Percentiles rank a stretch among this genome's conserved stretches.
phyloP scores from a whole-genome alignment of 2,797 vertebrate genomes.

The Alcedo atthis region DNA sequence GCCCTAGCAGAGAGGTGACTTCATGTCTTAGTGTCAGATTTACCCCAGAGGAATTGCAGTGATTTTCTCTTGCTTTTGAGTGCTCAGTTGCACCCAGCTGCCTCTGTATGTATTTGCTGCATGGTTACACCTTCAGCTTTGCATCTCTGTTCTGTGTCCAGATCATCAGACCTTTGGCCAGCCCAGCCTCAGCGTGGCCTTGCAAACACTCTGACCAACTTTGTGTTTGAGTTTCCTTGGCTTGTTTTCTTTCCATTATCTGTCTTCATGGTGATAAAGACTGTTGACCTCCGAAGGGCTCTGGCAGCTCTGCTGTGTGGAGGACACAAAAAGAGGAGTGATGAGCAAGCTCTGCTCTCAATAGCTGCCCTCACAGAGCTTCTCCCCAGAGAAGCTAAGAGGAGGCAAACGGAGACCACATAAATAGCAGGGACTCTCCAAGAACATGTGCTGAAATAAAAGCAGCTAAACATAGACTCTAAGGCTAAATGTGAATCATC shows the following conservation, averaged over 20 bases:
- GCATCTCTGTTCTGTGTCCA: not conserved
- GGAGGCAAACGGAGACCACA: not conserved
- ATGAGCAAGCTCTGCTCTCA: not conserved
- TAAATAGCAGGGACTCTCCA: slow-evolving; percentile 24
- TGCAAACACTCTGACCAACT: not conserved
- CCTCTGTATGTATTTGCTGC: not conserved
- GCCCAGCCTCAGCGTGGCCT: not conserved
- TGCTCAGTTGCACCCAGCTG: not conserved
- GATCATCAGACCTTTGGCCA: slow-evolving; percentile 40
- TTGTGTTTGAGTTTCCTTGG: slow-evolving; percentile 33
- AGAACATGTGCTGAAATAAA: slow-evolving; percentile 34
- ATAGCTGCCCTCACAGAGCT: not conserved
- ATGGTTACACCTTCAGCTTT: not conserved
- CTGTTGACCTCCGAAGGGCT: not conserved
- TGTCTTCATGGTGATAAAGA: not conserved
- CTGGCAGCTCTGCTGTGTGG: not conserved
- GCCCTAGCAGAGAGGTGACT: not conserved
- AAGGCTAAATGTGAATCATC: slow-evolving; percentile 35
- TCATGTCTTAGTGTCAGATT: not conserved
- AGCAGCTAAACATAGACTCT: slow-evolving; percentile 43
- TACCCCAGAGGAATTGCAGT: not conserved
- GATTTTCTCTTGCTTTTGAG: not conserved
- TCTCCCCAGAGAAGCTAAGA: slow-evolving; percentile 10
- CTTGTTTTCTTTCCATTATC: slow-evolving; percentile 41
- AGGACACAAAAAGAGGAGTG: not conserved